Evolutionary conservation across 1,140 invertebrate species (phyloP), one percentile per base, ranked within the genome.

Genomic region (Pseudomyrmex cubaensis): DNA sequence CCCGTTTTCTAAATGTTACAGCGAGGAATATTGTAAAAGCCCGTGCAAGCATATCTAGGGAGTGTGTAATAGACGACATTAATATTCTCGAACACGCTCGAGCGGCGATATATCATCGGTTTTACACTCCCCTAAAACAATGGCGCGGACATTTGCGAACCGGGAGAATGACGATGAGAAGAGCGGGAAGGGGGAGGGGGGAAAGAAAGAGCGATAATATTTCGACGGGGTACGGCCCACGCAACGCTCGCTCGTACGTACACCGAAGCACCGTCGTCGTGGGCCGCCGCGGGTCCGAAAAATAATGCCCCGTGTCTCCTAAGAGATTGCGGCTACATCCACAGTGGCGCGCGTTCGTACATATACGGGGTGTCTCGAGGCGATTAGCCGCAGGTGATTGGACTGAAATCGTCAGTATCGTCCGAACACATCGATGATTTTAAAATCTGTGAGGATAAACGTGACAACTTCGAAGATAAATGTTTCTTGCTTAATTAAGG

Each of bases 71-170:
- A 88, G 77, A 85, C 59, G 59, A 56, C 87, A 88, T 88, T 88
- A 88, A 88, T 88, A 88, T 88, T 88, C 87, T 67, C 57, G 74
- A 85, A 88, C 87, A 88, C 77, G 77, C 62, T 87, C 62, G 44
- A 59, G 8, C 59, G 25, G 63, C 87, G 87, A 88, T 88, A 88
- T 88, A 88, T 88, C 87, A 88, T 88, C 78, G 84, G 83, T 72
- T 88, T 88, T 85, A 85, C 83, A 88, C 86, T 88, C 87, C 87
- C 86, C 86, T 88, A 88, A 88, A 83, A 88, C 87, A 88, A 88
- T 88, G 87, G 87, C 73, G 83, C 77, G 35, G 72, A 76, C 85
- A 80, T 84, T 70, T 57, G 70, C 46, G 56, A 52, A 8, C n/a
- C 17, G 13, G 44, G 2, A 35, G 35, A 35, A 35, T 35, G 35